These are phyloP conservation scores for Diplolepis rosae DNA, from an alignment of 2,888 invertebrate species.

Conservation along the genomic window DNA sequence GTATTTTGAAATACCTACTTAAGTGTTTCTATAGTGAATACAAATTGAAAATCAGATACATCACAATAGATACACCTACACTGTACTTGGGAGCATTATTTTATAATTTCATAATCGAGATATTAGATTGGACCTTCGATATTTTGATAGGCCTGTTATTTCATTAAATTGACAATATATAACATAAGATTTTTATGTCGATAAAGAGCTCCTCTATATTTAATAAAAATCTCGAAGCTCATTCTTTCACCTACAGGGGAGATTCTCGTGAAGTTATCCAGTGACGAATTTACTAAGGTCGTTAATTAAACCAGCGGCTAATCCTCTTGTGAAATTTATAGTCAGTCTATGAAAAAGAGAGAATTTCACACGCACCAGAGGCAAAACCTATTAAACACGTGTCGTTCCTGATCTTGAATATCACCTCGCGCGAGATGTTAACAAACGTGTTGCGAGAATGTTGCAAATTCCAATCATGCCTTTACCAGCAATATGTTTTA, in stretches of 20 bases:
- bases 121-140: not conserved
- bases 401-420: slow-evolving; percentile 15
- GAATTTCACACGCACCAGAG: slow-evolving; percentile 12
- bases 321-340: slow-evolving; percentile 19
- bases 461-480: slow-evolving; percentile 14
- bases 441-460: slow-evolving; percentile 9
- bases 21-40: too few relatives aligned
- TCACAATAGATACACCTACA: too few relatives aligned
- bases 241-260: not conserved
- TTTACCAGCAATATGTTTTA: slow-evolving; percentile 23
- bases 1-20: not conserved
- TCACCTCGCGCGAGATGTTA: slow-evolving; percentile 19
- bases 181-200: not conserved
- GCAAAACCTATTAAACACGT: slow-evolving; percentile 15
- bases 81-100: too few relatives aligned
- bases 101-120: not conserved
- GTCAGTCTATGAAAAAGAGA: not conserved
- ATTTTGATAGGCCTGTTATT: not conserved
- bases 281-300: slow-evolving; percentile 25
- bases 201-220: not conserved
- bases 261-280: slow-evolving; percentile 13
- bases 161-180: not conserved
- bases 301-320: slow-evolving; percentile 24
- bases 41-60: too few relatives aligned
- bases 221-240: not conserved